Percentiles rank a stretch among this genome's conserved stretches.
Evolutionary conservation across 2,113 vertebrate species (phyloP).

Genomic region (Sturnus vulgaris): DNA sequence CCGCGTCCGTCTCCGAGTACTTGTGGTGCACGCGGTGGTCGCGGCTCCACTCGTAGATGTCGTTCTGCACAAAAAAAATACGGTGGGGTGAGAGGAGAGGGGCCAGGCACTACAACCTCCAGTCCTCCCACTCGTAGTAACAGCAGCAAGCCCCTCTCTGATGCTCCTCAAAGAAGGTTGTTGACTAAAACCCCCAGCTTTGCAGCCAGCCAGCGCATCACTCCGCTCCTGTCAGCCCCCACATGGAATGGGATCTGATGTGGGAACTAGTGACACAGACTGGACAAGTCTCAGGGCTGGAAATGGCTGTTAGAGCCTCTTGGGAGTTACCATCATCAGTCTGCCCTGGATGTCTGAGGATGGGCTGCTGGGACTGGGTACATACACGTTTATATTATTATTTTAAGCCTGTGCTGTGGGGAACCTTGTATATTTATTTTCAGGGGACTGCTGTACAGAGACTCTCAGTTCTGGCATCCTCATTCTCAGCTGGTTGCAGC

Average conservation of each 20-base stretch:
- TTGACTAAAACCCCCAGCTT: background rate
- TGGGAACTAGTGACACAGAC: background rate
- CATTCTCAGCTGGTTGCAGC: background rate
- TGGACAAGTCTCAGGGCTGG: background rate
- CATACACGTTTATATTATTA: background rate
- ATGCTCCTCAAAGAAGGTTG: background rate
- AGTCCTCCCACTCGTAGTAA: background rate
- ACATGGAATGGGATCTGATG: background rate
- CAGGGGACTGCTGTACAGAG: background rate
- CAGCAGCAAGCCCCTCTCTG: background rate
- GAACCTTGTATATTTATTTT: background rate
- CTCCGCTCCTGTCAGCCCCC: background rate
- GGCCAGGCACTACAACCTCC: background rate
- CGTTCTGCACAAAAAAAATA: conserved; percentile 57
- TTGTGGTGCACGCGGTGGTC: conserved; percentile 80
- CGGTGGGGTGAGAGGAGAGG: background rate
- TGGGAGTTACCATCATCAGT: background rate
- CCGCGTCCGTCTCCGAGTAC: conserved; percentile 76
- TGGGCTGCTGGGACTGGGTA: background rate
- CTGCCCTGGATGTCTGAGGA: background rate
- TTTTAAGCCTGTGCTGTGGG: background rate
- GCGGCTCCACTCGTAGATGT: conserved; percentile 78
- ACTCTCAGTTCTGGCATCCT: background rate
- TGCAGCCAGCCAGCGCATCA: background rate
- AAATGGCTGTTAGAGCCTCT: background rate